phyloP scores from a whole-genome alignment of 2,888 invertebrate genomes.

The Caenorhabditis doughertyi region DNA sequence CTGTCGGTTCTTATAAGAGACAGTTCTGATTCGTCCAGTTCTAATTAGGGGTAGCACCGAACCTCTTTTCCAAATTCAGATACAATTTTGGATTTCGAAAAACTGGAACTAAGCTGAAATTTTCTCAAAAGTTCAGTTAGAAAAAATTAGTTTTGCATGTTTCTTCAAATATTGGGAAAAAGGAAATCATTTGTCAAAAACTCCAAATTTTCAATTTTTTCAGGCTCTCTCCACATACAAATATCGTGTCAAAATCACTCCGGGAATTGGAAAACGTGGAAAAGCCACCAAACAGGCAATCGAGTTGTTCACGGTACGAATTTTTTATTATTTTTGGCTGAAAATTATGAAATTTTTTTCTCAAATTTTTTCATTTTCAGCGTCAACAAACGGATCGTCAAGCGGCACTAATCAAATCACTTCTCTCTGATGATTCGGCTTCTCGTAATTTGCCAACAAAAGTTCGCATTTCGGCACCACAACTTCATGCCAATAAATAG shows the following conservation, averaged over 20 bases:
- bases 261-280: conserved; percentile 94
- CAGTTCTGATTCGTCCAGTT: too few species aligned
- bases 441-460: conserved; percentile 97
- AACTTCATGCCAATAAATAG: conserved; percentile 69
- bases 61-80: too few species aligned
- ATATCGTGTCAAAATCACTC: conserved; percentile 92
- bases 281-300: conserved; percentile 95
- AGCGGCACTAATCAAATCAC: conserved; percentile 88
- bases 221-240: conserved; percentile 84
- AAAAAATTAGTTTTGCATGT: too few species aligned
- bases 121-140: too few species aligned
- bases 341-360: not conserved
- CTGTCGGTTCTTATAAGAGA: too few species aligned
- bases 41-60: too few species aligned
- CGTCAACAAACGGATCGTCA: conserved; percentile 60
- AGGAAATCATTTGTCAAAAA: too few species aligned
- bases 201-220: conserved; percentile 8
- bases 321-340: conserved; percentile 6
- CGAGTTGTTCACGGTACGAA: conserved; percentile 88
- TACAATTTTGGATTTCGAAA: too few species aligned
- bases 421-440: conserved; percentile 93
- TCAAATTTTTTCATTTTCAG: conserved; percentile 47
- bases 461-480: conserved; percentile 85
- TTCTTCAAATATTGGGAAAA: too few species aligned
- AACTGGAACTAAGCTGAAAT: too few species aligned